Base-by-base conservation (phyloP, 2,797 vertebrate species). In the Huso huso region DNA sequence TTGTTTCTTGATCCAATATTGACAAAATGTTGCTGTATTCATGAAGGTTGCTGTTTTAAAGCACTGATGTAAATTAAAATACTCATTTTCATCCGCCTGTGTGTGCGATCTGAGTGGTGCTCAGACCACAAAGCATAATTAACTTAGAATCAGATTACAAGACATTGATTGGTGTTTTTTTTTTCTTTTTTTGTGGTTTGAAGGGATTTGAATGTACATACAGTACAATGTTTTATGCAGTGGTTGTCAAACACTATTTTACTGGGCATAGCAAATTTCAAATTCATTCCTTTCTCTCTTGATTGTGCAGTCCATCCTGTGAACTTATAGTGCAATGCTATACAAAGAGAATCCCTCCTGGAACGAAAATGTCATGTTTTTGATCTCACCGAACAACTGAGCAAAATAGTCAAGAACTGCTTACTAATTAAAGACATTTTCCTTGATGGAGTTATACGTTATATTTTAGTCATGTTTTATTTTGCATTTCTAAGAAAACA, bases 1-100 rank as follows among this genome's bases (percentile, higher is more conserved):
- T 82, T 85, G 73, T 81, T 82, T 85, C 72, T 82, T 84, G 71
- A 83, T 79, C 81, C 74, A 77, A 66, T 83, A 87, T 77, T 83
- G 82, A 84, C 78, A 79, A 83, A 80, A 76, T 8, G 67, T 68
- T 72, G 74, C 69, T 78, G 78, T 69, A 70, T 74, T 77, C 76
- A 74, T 8, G 74, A 77, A 66, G 78, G 74, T 73, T 70, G 74
- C 69, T 71, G 73, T 68, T 63, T 75, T 69, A 64, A 83, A 80
- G 63, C 74, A 70, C 65, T 74, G 77, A 2, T 66, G 75, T 81
- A 80, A 77, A 84, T 79, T 80, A 71, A 82, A 83, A 75, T 10
- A 70, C 59, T 77, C 71, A 69, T 68, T 77, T 70, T 65, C 72
- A 68, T 71, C 10, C 63, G 66, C 69, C 72, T 66, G 72, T 70